Percentiles rank a stretch among this genome's conserved stretches.
Evolutionary conservation across 1,140 invertebrate genomes (phyloP).

Genomic region (Protaetia brevitarsis): DNA sequence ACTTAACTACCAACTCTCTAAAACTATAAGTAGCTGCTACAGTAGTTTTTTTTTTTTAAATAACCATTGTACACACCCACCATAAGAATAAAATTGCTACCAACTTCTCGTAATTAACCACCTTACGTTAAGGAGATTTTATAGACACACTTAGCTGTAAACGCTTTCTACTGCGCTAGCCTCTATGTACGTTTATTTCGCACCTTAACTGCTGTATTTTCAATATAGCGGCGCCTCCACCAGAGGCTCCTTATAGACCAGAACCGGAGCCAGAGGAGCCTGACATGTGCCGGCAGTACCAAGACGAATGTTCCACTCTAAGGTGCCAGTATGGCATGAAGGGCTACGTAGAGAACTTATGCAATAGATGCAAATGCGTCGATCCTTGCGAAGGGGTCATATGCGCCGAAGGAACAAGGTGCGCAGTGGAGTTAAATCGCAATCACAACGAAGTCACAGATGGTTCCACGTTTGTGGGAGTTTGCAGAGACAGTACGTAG

Average conservation of each 20-base stretch:
- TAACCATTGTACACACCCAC: no score
- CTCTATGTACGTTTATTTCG: no score
- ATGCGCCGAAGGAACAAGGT: constrained; percentile 65
- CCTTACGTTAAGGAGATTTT: no score
- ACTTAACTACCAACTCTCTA: no score
- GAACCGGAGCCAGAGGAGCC: constrained; percentile 46
- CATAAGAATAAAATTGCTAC: no score
- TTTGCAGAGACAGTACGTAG: constrained; percentile 65
- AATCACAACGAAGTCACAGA: constrained; percentile 49
- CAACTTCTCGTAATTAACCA: no score
- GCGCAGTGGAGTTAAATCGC: constrained; percentile 59
- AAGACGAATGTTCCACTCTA: constrained; percentile 57
- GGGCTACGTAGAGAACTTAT: constrained; percentile 61
- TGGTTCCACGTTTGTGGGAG: constrained; percentile 51
- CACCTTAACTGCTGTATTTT: neutral
- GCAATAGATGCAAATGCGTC: constrained; percentile 71
- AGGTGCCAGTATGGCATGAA: constrained; percentile 76
- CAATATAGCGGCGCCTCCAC: neutral
- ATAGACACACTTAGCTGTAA: no score
- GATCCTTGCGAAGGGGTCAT: constrained; percentile 67
- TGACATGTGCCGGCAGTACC: constrained; percentile 55
- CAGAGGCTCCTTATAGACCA: constrained; percentile 19
- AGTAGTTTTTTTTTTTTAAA: no score
- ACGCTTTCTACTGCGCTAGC: no score
- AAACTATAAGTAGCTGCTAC: no score